Conservation (phyloP, 2,113 vertebrate species). For the Lepus americanus region DNA sequence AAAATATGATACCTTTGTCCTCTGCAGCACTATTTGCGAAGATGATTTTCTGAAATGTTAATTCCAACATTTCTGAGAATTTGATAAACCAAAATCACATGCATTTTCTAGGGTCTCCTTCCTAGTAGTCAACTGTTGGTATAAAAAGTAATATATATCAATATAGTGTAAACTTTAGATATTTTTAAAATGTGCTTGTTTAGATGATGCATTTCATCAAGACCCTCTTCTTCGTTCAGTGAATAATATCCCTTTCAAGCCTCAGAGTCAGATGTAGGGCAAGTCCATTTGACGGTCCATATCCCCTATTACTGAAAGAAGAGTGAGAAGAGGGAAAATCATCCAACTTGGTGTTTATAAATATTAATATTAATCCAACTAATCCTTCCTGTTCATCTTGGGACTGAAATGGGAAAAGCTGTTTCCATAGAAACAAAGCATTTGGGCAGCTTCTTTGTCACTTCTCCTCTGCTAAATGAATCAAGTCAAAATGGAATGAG, state of each 20-base stretch:
- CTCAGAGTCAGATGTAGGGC: neutral
- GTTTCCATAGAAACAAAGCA: conserved; percentile 70
- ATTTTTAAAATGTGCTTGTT: conserved; percentile 1
- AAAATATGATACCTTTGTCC: neutral
- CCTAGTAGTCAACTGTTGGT: neutral
- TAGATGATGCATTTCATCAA: conserved; percentile 23
- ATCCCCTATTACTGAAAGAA: neutral
- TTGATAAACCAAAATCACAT: neutral
- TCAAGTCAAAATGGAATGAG: conserved; percentile 50
- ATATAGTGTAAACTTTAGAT: neutral
- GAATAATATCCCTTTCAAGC: neutral
- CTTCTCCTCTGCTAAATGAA: conserved; percentile 43
- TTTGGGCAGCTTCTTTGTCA: conserved; percentile 24
- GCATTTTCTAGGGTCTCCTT: neutral
- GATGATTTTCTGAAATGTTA: neutral
- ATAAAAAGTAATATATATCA: neutral
- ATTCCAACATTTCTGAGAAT: neutral
- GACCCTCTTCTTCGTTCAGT: neutral
- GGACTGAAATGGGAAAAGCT: conserved; percentile 18
- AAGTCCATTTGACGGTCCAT: neutral
- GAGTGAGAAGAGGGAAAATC: neutral
- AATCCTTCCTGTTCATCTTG: conserved; percentile 44
- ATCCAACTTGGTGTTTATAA: conserved; percentile 49
- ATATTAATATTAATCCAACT: conserved; percentile 63
- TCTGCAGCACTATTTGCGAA: neutral